Evolutionary conservation across 2,888 invertebrate species (phyloP).

Genomic region (Criorhina ranunculi): DNA sequence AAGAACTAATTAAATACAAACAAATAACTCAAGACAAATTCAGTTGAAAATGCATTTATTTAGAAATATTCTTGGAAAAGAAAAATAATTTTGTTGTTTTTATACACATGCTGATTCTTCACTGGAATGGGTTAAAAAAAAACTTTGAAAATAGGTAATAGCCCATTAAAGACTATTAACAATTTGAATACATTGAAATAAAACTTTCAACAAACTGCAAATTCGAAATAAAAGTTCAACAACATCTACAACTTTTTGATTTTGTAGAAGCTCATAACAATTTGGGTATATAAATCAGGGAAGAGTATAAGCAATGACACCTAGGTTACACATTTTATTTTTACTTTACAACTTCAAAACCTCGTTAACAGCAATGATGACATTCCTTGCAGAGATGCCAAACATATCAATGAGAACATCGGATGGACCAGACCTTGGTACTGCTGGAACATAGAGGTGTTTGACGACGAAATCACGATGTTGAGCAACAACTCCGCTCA

Average conservation of each 20-base stretch:
- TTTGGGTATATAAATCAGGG: slow-evolving; percentile 8
- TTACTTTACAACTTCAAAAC: slow-evolving; percentile 86
- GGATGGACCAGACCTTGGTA: slow-evolving; percentile 97
- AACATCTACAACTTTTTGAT: not conserved
- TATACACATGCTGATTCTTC: slow-evolving; percentile 23
- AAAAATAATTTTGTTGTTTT: slow-evolving; percentile 18
- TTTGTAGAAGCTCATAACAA: slow-evolving; percentile 13
- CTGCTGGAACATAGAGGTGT: slow-evolving; percentile 91
- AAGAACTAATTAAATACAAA: slow-evolving; percentile 6
- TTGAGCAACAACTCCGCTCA: slow-evolving; percentile 91
- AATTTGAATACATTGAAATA: slow-evolving; percentile 54
- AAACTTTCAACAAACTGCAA: slow-evolving; percentile 56
- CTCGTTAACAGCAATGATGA: slow-evolving; percentile 89
- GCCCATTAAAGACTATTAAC: slow-evolving; percentile 27
- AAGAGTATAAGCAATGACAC: not conserved
- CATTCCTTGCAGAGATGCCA: slow-evolving; percentile 93
- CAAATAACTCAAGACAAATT: not conserved
- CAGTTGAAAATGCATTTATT: slow-evolving; percentile 53
- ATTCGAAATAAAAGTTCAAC: slow-evolving; percentile 1
- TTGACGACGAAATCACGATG: slow-evolving; percentile 90
- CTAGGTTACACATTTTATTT: not conserved
- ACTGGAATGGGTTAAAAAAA: slow-evolving; percentile 46
- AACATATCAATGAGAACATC: slow-evolving; percentile 93
- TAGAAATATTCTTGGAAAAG: slow-evolving; percentile 17
- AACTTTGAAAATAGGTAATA: slow-evolving; percentile 2